These are phyloP conservation scores for Ardeotis arabs DNA, from an alignment of 2,113 vertebrate genomes.

Conservation along the genomic window DNA sequence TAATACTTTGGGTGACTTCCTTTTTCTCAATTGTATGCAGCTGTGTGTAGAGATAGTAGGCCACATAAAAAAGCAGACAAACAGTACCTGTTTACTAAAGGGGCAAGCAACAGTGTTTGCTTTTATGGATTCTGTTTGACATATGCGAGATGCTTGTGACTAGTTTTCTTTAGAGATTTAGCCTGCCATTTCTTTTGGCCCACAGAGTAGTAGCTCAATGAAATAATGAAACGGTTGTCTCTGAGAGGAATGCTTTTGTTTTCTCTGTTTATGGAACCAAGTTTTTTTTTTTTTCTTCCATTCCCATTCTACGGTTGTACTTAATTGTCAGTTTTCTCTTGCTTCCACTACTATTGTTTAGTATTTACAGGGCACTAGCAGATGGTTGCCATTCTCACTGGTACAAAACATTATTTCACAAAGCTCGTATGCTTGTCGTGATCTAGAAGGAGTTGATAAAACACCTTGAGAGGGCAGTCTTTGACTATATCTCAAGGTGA, in stretches of 20 bases:
- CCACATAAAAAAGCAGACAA: not conserved
- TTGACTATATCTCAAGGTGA: not conserved
- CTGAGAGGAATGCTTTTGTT: not conserved
- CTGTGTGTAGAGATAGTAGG: not conserved
- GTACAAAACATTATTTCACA: not conserved
- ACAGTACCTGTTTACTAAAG: not conserved
- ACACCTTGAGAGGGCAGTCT: not conserved
- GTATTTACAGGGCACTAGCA: not conserved
- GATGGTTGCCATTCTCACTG: not conserved
- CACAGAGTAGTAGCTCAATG: not conserved
- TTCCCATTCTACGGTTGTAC: not conserved
- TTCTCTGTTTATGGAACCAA: not conserved
- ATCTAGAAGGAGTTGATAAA: not conserved
- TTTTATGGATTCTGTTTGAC: not conserved
- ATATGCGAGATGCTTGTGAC: not conserved
- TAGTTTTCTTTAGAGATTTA: not conserved
- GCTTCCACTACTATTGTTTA: not conserved
- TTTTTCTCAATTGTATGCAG: not conserved
- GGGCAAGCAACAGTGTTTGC: not conserved
- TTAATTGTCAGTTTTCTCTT: not conserved
- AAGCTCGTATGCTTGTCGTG: not conserved
- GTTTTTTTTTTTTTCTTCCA: not conserved
- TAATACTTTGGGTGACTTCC: not conserved
- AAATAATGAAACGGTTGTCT: not conserved
- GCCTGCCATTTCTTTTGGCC: not conserved